A percentile compares a stretch with the other conserved stretches of the same genome.
Evolutionary conservation across 2,888 invertebrate species (phyloP).

Genomic region (Drosophila neonasuta): DNA sequence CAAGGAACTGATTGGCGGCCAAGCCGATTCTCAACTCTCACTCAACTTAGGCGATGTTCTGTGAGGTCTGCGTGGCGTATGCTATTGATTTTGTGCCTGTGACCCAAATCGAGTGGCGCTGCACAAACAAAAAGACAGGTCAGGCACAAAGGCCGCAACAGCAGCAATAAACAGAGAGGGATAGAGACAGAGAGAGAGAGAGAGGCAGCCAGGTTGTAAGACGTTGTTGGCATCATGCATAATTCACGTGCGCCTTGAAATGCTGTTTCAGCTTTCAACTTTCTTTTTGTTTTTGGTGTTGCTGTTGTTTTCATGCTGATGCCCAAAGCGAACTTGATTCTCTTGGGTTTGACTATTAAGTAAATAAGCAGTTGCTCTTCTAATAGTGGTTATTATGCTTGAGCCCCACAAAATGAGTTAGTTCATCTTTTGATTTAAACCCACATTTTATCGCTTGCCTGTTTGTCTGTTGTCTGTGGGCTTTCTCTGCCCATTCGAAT

Average conservation of each 20-base stretch:
- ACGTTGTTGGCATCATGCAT: slow-evolving; percentile 47
- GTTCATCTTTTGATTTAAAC: slow-evolving; percentile 48
- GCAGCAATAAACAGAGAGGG: not conserved
- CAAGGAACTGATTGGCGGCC: slow-evolving; percentile 5
- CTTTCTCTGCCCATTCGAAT: no score
- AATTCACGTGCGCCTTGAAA: slow-evolving; percentile 56
- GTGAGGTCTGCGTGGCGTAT: slow-evolving; percentile 17
- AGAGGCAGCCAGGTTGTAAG: not conserved
- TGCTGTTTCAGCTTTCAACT: slow-evolving; percentile 40
- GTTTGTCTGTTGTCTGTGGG: not conserved
- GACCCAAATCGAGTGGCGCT: slow-evolving; percentile 57
- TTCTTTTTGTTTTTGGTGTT: slow-evolving; percentile 17
- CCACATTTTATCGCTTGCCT: slow-evolving; percentile 25
- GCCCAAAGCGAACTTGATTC: slow-evolving; percentile 3
- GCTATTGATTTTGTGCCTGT: slow-evolving; percentile 69
- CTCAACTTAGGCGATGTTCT: slow-evolving; percentile 13
- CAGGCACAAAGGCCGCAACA: slow-evolving; percentile 4
- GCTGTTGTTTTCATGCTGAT: not conserved
- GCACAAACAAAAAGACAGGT: slow-evolving; percentile 16
- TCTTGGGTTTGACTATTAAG: slow-evolving; percentile 8
- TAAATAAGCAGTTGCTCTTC: slow-evolving; percentile 17
- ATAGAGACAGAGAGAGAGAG: not conserved
- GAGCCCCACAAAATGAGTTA: slow-evolving; percentile 17
- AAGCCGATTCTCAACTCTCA: not conserved
- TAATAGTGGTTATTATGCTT: slow-evolving; percentile 14